These are phyloP conservation scores for Scaptomyza cyrtandrae DNA, from an alignment of 2,888 invertebrate species.

Conservation along the genomic window DNA sequence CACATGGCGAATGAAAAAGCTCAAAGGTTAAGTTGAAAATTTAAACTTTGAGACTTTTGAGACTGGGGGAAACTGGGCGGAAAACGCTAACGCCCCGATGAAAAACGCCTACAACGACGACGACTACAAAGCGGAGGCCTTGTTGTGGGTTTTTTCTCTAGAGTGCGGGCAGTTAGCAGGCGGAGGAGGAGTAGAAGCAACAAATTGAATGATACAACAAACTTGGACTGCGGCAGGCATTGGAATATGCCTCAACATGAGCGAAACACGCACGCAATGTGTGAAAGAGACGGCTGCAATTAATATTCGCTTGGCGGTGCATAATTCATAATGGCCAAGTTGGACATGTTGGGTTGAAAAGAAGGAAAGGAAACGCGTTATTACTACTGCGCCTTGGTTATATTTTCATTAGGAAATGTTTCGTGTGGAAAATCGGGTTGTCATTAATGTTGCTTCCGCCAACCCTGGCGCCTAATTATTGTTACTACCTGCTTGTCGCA, in stretches of 20 bases:
- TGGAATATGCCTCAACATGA: slow-evolving; percentile 23
- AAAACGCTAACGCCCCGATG: slow-evolving; percentile 49
- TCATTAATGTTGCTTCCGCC: slow-evolving; percentile 38
- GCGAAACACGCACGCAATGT: slow-evolving; percentile 52
- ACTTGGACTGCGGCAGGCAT: slow-evolving; percentile 30
- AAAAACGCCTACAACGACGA: slow-evolving; percentile 40
- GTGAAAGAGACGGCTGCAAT: slow-evolving; percentile 40
- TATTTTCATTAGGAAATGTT: slow-evolving; percentile 64
- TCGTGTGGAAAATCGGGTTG: slow-evolving; percentile 22
- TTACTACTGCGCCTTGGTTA: slow-evolving; percentile 30
- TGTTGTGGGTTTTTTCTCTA: slow-evolving; percentile 26
- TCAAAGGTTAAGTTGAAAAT: slow-evolving; percentile 77
- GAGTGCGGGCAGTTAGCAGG: too few species aligned
- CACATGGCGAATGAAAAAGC: slow-evolving; percentile 59
- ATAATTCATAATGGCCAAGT: slow-evolving; percentile 51
- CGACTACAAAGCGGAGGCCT: background rate
- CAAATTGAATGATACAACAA: slow-evolving; percentile 70
- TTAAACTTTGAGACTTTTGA: slow-evolving; percentile 63
- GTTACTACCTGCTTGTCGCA: slow-evolving; percentile 31
- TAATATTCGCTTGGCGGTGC: slow-evolving; percentile 59
- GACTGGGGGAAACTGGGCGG: slow-evolving; percentile 34
- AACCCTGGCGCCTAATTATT: slow-evolving; percentile 57
- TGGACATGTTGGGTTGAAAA: background rate
- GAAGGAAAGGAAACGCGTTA: background rate
- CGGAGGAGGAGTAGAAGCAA: slow-evolving; percentile 7